These are phyloP conservation scores for Atlantisia rogersi DNA, from an alignment of 2,113 vertebrate species.

Conservation along the genomic window DNA sequence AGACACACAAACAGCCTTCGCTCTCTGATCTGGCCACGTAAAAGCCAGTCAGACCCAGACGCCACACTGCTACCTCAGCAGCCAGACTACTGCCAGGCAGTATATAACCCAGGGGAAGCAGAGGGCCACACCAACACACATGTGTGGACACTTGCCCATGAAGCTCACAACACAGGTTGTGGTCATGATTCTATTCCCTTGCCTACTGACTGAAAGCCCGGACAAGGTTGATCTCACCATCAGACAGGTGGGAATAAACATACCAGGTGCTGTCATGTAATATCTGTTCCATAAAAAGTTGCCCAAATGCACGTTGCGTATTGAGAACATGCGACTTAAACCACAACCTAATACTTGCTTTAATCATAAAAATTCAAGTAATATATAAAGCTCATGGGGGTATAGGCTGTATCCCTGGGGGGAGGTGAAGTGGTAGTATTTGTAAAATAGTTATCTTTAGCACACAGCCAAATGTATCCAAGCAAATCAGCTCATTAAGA, in stretches of 20 bases:
- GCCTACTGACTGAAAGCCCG: not conserved
- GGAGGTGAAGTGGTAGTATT: not conserved
- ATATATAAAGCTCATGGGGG: not conserved
- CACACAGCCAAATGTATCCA: not conserved
- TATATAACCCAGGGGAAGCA: not conserved
- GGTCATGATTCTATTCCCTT: not conserved
- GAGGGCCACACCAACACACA: not conserved
- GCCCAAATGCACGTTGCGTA: not conserved
- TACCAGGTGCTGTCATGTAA: not conserved
- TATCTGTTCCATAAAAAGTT: not conserved
- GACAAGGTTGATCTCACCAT: not conserved
- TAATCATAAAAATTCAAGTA: not conserved
- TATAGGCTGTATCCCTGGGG: not conserved
- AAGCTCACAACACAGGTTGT: not conserved
- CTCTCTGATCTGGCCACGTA: not conserved
- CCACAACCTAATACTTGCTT: not conserved
- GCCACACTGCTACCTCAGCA: not conserved
- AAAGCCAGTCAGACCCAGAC: not conserved
- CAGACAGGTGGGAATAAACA: not conserved
- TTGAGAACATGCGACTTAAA: not conserved
- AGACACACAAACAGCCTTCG: not conserved
- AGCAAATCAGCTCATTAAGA: not conserved
- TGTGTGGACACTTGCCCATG: not conserved
- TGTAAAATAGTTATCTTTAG: not conserved
- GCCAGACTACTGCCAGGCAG: not conserved